Conservation (phyloP, 2,888 invertebrate genomes). For the Parnassius orleans region DNA sequence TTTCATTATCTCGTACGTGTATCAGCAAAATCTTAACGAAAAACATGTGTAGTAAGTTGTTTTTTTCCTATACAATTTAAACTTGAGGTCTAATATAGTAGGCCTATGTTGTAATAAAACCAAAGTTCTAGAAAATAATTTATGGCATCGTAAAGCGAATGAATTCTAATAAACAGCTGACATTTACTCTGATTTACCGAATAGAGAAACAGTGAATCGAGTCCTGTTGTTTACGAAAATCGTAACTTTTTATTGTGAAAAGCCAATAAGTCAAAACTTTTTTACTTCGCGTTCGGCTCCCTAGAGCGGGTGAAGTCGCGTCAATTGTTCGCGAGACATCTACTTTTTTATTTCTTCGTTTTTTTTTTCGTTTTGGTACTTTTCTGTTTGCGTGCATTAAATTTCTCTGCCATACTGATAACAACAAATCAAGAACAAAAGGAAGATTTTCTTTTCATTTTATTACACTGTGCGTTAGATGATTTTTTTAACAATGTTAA, state of each 20-base stretch:
- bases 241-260: constrained; percentile 26
- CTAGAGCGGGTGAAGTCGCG: constrained; percentile 29
- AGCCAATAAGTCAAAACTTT: constrained; percentile 32
- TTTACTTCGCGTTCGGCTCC: constrained; percentile 9
- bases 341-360: constrained; percentile 45
- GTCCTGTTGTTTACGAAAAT: constrained; percentile 25
- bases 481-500: too few species aligned
- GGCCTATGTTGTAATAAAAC: constrained; percentile 13
- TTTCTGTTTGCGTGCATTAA: constrained; percentile 9
- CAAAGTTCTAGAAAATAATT: constrained; percentile 19
- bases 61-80: constrained; percentile 5
- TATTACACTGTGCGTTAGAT: too few species aligned
- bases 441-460: too few species aligned
- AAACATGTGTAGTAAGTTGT: not conserved
- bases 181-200: constrained; percentile 22
- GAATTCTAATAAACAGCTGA: constrained; percentile 26
- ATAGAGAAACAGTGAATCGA: constrained; percentile 16
- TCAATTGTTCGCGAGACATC: constrained; percentile 51
- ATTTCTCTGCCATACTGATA: too few species aligned
- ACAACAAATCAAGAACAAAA: too few species aligned
- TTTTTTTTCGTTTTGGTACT: constrained; percentile 7
- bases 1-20: too few species aligned
- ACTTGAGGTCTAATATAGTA: constrained; percentile 11
- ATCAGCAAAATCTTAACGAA: too few species aligned
- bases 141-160: constrained; percentile 19